Evolutionary conservation across 2,888 invertebrate species (phyloP).

Genomic region (Eudemis profundana): DNA sequence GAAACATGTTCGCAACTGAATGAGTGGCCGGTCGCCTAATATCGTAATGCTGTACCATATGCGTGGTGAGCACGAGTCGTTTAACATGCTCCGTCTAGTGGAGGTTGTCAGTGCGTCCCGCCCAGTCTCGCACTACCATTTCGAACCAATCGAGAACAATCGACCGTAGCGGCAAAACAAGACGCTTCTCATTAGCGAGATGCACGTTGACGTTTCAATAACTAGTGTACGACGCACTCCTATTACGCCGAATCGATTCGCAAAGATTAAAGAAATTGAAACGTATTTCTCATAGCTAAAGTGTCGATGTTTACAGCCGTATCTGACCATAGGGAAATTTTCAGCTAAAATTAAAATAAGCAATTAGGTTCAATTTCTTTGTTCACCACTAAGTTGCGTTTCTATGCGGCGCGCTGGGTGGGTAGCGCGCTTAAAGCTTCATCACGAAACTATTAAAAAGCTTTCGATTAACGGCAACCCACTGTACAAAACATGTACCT

Average conservation of each 20-base stretch:
- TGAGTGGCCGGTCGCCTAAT: no score
- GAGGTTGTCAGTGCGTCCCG: no score
- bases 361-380: background rate
- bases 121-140: no score
- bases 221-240: background rate
- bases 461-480: slow-evolving; percentile 23
- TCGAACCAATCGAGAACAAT: no score
- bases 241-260: no score
- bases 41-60: no score
- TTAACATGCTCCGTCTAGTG: no score
- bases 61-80: no score
- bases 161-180: background rate
- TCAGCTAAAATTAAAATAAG: background rate
- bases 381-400: background rate
- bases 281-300: background rate
- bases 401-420: background rate
- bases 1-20: no score
- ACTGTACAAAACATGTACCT: slow-evolving; percentile 43
- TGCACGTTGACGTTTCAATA: background rate
- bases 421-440: background rate
- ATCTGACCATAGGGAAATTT: no score
- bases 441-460: slow-evolving; percentile 12
- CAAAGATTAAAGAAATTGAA: background rate
- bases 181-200: background rate
- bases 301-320: no score